Percentiles rank a stretch among this genome's conserved stretches.
Conservation (phyloP, 2,888 invertebrate genomes). For the Lottia scabra region DNA sequence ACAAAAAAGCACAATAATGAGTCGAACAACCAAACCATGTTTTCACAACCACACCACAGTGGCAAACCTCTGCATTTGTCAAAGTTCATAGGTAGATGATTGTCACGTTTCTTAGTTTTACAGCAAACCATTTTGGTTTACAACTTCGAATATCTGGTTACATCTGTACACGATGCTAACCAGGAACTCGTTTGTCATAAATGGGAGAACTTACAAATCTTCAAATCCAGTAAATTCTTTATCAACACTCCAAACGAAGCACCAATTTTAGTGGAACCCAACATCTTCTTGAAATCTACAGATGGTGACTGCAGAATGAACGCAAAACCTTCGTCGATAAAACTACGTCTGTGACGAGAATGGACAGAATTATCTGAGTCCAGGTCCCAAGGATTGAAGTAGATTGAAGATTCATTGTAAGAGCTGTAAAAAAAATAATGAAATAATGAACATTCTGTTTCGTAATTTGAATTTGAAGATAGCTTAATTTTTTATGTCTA, state of each 20-base stretch:
- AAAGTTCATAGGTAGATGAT: too few relatives aligned
- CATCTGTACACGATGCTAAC: too few relatives aligned
- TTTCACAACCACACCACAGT: too few relatives aligned
- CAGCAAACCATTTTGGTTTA: too few relatives aligned
- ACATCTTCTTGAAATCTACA: slow-evolving; percentile 46
- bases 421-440: background rate
- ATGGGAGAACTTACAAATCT: slow-evolving; percentile 34
- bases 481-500: too few relatives aligned
- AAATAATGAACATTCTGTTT: too few relatives aligned
- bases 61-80: too few relatives aligned
- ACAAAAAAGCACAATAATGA: too few relatives aligned
- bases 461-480: too few relatives aligned
- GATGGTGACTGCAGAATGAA: slow-evolving; percentile 45
- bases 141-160: background rate
- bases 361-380: background rate
- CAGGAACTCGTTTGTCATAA: too few relatives aligned
- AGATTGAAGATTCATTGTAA: background rate
- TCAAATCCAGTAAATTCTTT: slow-evolving; percentile 44
- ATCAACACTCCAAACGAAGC: slow-evolving; percentile 50
- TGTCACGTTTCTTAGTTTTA: too few relatives aligned
- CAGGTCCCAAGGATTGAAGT: slow-evolving; percentile 8
- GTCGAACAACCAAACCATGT: too few relatives aligned
- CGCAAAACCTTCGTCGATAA: slow-evolving; percentile 10
- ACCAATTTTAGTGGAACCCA: slow-evolving; percentile 45
- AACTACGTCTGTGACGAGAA: slow-evolving; percentile 15